These are phyloP conservation scores for Eulacestoma nigropectus DNA, from an alignment of 2,113 vertebrate species.

Conservation along the genomic window DNA sequence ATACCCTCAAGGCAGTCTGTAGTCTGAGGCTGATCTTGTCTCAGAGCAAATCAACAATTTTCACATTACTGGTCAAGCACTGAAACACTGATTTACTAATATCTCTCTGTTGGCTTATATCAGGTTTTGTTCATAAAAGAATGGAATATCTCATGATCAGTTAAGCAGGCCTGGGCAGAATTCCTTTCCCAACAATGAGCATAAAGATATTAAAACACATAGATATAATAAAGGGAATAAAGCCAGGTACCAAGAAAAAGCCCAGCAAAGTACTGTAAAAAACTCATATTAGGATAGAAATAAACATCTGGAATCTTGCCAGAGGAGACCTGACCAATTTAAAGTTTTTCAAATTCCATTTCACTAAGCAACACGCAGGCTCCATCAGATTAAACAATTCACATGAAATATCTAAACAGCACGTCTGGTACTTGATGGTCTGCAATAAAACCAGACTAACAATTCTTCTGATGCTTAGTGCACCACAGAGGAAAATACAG, in stretches of 20 bases:
- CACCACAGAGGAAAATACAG: neutral
- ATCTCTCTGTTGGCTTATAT: neutral
- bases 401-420: neutral
- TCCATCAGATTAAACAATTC: neutral
- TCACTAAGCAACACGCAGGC: neutral
- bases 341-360: neutral
- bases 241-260: neutral
- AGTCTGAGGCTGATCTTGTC: neutral
- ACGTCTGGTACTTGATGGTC: neutral
- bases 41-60: slow-evolving; percentile 7
- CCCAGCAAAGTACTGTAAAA: neutral
- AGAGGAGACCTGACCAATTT: neutral
- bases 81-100: neutral
- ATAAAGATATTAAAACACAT: neutral
- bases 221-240: neutral
- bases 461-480: neutral
- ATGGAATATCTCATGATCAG: neutral
- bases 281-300: neutral
- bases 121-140: neutral
- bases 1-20: neutral
- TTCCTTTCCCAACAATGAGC: neutral
- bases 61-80: neutral
- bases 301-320: neutral
- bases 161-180: neutral
- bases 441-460: neutral